A percentile compares a stretch with the other conserved stretches of the same genome.
phyloP scores from a whole-genome alignment of 2,797 vertebrate genomes.

The Fistularia commersonii region DNA sequence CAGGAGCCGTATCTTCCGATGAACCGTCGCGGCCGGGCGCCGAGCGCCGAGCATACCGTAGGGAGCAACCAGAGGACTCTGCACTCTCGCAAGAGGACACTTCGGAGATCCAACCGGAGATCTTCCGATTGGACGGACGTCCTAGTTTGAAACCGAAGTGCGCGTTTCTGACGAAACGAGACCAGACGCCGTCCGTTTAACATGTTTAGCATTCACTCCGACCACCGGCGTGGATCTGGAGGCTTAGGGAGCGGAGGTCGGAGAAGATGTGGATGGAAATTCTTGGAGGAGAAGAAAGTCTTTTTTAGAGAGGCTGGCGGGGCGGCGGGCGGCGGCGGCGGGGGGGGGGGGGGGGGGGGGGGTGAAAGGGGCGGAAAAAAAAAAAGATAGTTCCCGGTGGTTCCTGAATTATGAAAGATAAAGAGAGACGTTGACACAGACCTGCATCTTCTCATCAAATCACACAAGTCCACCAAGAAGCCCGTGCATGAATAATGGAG shows the following conservation, averaged over 20 bases:
- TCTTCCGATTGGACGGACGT: too few relatives aligned
- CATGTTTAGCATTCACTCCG: conserved; percentile 43
- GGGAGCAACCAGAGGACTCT: too few relatives aligned
- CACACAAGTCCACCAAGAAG: conserved; percentile 62
- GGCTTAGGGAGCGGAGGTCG: not conserved
- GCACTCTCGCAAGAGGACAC: too few relatives aligned
- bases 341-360: conserved; percentile 14
- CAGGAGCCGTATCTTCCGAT: too few relatives aligned
- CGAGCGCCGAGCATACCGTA: too few relatives aligned
- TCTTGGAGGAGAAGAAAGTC: conserved; percentile 21
- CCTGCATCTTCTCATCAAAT: conserved; percentile 68
- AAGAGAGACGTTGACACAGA: conserved; percentile 58
- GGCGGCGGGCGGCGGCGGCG: too few relatives aligned
- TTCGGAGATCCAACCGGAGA: too few relatives aligned
- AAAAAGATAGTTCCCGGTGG: conserved; percentile 26
- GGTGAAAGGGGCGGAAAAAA: conserved; percentile 35
- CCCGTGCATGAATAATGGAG: conserved; percentile 59
- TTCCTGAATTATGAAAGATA: conserved; percentile 60
- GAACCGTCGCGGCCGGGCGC: too few relatives aligned
- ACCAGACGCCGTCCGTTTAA: too few relatives aligned
- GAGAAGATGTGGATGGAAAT: conserved; percentile 3
- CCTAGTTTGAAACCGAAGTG: too few relatives aligned
- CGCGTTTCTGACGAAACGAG: too few relatives aligned
- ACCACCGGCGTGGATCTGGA: not conserved
- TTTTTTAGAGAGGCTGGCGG: conserved; percentile 14